A percentile compares a stretch with the other conserved stretches of the same genome.
These are phyloP conservation scores for Adelges cooleyi DNA, from an alignment of 1,140 invertebrate species.

Conservation along the genomic window DNA sequence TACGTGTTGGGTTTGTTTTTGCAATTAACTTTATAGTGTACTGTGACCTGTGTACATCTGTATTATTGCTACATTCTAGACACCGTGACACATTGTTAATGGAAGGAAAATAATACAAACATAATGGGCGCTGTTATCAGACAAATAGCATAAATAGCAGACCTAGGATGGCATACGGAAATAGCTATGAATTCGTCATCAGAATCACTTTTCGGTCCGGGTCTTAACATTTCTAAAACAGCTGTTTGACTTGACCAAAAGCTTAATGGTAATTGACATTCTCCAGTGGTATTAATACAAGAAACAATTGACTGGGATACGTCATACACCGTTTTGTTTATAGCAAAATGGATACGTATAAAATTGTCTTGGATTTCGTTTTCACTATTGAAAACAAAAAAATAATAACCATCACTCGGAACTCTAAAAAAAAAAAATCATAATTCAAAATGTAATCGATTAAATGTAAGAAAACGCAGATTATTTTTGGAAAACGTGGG, in stretches of 20 bases:
- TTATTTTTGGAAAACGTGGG: too few relatives aligned
- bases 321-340: slow-evolving; percentile 58
- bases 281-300: slow-evolving; percentile 46
- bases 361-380: slow-evolving; percentile 62
- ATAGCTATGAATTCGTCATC: slow-evolving; percentile 60
- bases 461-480: too few relatives aligned
- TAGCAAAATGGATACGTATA: slow-evolving; percentile 51
- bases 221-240: slow-evolving; percentile 37
- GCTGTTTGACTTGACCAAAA: slow-evolving; percentile 57
- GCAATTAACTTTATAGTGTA: too few relatives aligned
- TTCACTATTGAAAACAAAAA: slow-evolving; percentile 70
- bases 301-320: slow-evolving; percentile 42
- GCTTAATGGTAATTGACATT: slow-evolving; percentile 51
- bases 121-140: slow-evolving; percentile 56
- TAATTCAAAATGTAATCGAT: too few relatives aligned
- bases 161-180: slow-evolving; percentile 60
- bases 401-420: slow-evolving; percentile 62
- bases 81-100: slow-evolving; percentile 36
- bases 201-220: slow-evolving; percentile 51
- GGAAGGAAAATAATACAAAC: slow-evolving; percentile 60
- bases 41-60: too few relatives aligned
- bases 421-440: slow-evolving; percentile 42
- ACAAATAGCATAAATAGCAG: slow-evolving; percentile 54
- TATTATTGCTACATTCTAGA: too few relatives aligned
- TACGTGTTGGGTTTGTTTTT: too few relatives aligned